phyloP scores from a whole-genome alignment of 2,888 invertebrate species.

The Cryptophagus acutangulus region DNA sequence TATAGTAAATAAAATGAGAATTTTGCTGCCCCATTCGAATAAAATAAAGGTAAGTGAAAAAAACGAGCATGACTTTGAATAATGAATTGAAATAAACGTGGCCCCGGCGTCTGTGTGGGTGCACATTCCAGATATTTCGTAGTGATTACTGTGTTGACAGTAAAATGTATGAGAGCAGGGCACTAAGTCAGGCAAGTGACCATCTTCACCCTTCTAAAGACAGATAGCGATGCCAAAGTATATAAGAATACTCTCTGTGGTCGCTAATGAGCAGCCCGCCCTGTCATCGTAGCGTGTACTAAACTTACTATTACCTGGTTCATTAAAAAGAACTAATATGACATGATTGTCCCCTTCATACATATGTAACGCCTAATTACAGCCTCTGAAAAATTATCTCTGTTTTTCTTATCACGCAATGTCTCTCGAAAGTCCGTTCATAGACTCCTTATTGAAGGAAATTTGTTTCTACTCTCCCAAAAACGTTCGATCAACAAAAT shows the following conservation, averaged over 20 bases:
- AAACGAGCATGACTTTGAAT: too few relatives aligned
- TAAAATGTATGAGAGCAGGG: slow-evolving; percentile 30
- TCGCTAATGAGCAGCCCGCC: slow-evolving; percentile 28
- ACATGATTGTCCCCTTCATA: slow-evolving; percentile 47
- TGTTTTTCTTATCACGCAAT: slow-evolving; percentile 42
- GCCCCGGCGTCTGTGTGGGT: slow-evolving; percentile 36
- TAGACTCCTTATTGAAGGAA: too few relatives aligned
- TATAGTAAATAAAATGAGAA: too few relatives aligned
- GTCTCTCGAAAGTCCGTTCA: too few relatives aligned
- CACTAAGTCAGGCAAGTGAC: too few relatives aligned
- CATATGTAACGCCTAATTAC: slow-evolving; percentile 46
- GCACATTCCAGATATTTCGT: slow-evolving; percentile 42
- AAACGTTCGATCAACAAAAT: too few relatives aligned
- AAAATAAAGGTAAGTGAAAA: too few relatives aligned
- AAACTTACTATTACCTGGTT: slow-evolving; percentile 43
- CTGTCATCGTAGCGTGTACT: slow-evolving; percentile 36
- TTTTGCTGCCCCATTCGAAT: too few relatives aligned
- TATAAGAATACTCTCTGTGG: neutral
- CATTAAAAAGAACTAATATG: slow-evolving; percentile 47
- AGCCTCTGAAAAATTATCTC: slow-evolving; percentile 39
- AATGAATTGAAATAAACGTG: too few relatives aligned
- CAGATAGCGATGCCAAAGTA: slow-evolving; percentile 11
- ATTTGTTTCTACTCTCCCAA: too few relatives aligned
- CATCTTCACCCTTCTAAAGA: too few relatives aligned
- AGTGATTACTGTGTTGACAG: slow-evolving; percentile 35